Conservation (phyloP, 2,113 vertebrate genomes). For the Planiliza haematocheilus region DNA sequence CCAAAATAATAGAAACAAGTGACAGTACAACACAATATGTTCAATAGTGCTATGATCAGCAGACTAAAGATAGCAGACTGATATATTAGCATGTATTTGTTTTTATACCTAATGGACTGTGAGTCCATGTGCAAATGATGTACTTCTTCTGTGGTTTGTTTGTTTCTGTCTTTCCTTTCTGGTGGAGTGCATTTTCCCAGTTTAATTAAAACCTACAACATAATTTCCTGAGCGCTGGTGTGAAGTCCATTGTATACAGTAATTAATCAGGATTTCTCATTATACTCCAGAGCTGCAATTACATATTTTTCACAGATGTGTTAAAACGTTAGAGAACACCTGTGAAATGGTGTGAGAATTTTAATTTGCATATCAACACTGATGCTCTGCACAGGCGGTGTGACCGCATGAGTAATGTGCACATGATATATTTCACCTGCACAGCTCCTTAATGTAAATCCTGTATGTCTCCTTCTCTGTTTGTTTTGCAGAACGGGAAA, state of each 20-base stretch:
- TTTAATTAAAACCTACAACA: neutral
- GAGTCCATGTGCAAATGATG: neutral
- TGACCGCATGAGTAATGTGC: neutral
- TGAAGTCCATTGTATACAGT: neutral
- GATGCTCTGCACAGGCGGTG: neutral
- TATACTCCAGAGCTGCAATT: neutral
- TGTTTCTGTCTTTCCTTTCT: neutral
- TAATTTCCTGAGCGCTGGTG: too few relatives aligned
- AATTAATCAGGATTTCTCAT: neutral
- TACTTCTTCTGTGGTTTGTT: neutral
- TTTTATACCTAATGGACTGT: neutral
- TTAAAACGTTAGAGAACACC: neutral
- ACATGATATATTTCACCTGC: neutral
- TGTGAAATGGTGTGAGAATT: neutral
- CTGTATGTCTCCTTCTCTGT: constrained; percentile 6
- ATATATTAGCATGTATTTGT: too few relatives aligned
- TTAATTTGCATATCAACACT: neutral
- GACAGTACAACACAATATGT: too few relatives aligned
- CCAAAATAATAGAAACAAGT: too few relatives aligned
- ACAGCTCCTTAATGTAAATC: neutral
- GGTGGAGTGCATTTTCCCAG: neutral
- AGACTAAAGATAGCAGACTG: too few relatives aligned
- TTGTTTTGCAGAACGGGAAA: constrained; percentile 65
- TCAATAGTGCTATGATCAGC: too few relatives aligned
- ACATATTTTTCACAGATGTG: neutral